Evolutionary conservation across 2,888 invertebrate species (phyloP), one percentile per base, ranked within the genome.

Genomic region (Sinopyrophorus schimmeli): DNA sequence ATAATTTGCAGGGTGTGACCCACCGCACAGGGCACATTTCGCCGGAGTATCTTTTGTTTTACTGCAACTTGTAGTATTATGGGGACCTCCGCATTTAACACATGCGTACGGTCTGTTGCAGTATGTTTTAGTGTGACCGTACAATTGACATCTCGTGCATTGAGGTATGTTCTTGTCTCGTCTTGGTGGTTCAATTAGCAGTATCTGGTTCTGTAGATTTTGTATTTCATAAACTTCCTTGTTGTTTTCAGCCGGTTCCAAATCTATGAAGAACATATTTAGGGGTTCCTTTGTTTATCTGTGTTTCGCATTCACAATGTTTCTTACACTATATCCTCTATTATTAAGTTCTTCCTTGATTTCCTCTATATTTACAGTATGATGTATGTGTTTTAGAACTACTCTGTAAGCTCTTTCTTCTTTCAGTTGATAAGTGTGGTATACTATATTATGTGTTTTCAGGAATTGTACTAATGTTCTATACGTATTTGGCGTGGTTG

Each of bases 121-220:
- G 39, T 59, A 61, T 7, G 41, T 43, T 39, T 55, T 57, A 0
- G 62, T 58, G 35, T 64, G 61, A 1, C 61, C 59, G 16, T 56
- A 62, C 18, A 26, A n/a, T 40, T 63, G 62, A 30, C 62, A 62
- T n/a, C 55, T 30, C 6, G 12, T 47, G 27, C 60, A 58, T 27
- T 55, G 55, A 9, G 32, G 20, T 50, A 56, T 34, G 11, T 32
- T 35, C 11, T 38, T 42, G 14, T 18, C 23, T 34, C 32, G 39
- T 39, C 35, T 50, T 3, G 51, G 40, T 32, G 47, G 47, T 52
- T 51, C 52, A 16, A 46, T 48, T 32, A 26, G 42, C 28, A 56
- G 44, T 42, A 27, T 21, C 1, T n/a, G 34, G 10, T 49, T 21
- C 17, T 46, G 38, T 11, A 56, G 28, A 3, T 43, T 15, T 41